Evolutionary conservation across 2,797 vertebrate genomes (phyloP), one percentile per base, ranked within the genome.

Genomic region (Sus cebifrons): DNA sequence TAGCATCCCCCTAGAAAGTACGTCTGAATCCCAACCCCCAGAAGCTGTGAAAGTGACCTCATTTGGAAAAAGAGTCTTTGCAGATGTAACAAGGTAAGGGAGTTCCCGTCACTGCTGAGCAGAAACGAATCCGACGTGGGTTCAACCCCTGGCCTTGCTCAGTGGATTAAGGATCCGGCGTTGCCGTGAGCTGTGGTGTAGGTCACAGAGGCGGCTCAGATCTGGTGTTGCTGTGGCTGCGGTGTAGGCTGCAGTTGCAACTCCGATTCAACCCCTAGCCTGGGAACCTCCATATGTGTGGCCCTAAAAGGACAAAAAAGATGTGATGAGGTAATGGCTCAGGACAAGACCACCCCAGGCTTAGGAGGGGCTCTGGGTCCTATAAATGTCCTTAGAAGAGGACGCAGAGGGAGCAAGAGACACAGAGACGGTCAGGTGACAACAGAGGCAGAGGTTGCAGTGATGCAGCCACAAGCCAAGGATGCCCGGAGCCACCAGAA

Each of bases 401-500:
- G 89, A 18, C 81, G 8, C 15, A 10, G 17, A 21, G 36, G 20
- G 16, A 25, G 6, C 27, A 12, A 44, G 56, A 81, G 49, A 56
- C 68, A 64, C 7, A 25, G 29, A 15, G 32, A 64, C 13, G 54
- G 20, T 25, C 52, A 14, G 0, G 21, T 7, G 68, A 67, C n/a
- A 14, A 9, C 16, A 9, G 8, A 86, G 7, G 25, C 56, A 44
- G 11, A 36, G 49, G 23, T 18, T 2, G 5, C 10, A 9, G 23
- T 0, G 40, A 56, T 0, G 12, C 23, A 2, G 65, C 20, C 54
- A 13, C 11, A 10, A 77, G 85, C 11, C 56, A 3, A 13, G 10
- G n/a, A n/a, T 0, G 0, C 25, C 29, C 0, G 14, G 1, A 5
- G 27, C 52, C 67, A 9, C 68, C 21, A 21, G 89, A 58, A 2